Evolutionary conservation across 23 tunicate species (phyloP).

Genomic region (Ciona savignyi): DNA sequence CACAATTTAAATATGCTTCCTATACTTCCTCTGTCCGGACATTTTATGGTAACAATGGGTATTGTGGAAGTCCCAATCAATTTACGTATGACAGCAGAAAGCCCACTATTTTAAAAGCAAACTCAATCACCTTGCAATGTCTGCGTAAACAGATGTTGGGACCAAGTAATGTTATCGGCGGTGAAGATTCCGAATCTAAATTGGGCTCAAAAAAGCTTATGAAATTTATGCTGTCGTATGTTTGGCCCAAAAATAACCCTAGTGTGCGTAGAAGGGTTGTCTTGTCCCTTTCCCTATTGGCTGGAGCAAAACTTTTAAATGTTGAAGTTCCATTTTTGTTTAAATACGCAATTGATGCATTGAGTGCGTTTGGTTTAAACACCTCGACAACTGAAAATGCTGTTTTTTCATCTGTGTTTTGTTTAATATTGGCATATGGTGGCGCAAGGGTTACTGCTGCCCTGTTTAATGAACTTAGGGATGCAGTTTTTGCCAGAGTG

Average conservation of each 20-base stretch:
- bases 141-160: not conserved
- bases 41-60: too few relatives aligned
- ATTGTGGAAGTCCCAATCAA: too few relatives aligned
- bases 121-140: too few relatives aligned
- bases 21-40: too few relatives aligned
- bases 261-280: conserved; percentile 51
- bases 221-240: conserved; percentile 79
- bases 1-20: too few relatives aligned
- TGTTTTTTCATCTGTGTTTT: conserved; percentile 53
- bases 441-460: conserved; percentile 54
- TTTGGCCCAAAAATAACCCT: conserved; percentile 81
- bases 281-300: conserved; percentile 41
- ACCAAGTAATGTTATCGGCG: not conserved
- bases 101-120: too few relatives aligned
- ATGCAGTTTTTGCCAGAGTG: conserved; percentile 89
- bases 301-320: conserved; percentile 64
- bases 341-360: conserved; percentile 55
- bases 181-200: not conserved
- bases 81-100: too few relatives aligned
- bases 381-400: conserved; percentile 29
- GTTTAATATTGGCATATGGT: conserved; percentile 41
- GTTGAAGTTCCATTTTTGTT: conserved; percentile 86
- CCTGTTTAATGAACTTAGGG: conserved; percentile 69
- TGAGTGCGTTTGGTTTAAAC: conserved; percentile 17
- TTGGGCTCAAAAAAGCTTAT: conserved; percentile 4